Conservation (phyloP, 2,888 invertebrate species). For the Steinernema scapterisci region DNA sequence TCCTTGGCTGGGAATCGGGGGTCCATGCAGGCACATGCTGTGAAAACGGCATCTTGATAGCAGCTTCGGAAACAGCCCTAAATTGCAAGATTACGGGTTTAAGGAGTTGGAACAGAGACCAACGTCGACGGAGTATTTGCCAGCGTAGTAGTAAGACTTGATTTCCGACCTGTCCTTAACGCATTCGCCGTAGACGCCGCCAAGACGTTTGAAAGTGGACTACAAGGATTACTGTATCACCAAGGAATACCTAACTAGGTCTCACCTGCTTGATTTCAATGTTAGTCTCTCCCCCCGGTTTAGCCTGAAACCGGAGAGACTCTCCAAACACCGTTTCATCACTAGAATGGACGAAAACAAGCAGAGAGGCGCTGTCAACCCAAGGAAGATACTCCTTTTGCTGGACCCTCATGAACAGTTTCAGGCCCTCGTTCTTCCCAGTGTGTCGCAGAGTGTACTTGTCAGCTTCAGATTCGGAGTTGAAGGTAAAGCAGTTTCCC, state of each 20-base stretch:
- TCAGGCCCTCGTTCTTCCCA: conserved; percentile 35
- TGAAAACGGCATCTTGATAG: conserved; percentile 41
- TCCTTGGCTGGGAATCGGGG: conserved; percentile 38
- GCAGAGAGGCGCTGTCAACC: conserved; percentile 39
- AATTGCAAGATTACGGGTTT: neutral
- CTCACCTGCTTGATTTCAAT: conserved; percentile 26
- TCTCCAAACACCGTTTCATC: conserved; percentile 39
- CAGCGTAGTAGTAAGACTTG: conserved; percentile 43
- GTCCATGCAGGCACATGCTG: conserved; percentile 42
- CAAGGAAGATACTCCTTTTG: conserved; percentile 42
- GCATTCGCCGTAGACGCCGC: conserved; percentile 43
- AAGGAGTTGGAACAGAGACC: neutral
- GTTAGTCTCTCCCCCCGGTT: conserved; percentile 35
- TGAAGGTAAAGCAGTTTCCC: conserved; percentile 52
- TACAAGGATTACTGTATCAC: neutral
- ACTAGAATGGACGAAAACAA: conserved; percentile 37
- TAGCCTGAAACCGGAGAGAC: conserved; percentile 38
- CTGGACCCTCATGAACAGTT: conserved; percentile 39
- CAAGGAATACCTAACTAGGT: neutral
- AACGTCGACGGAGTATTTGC: conserved; percentile 42
- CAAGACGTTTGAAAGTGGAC: conserved; percentile 37
- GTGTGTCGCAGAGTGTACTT: neutral
- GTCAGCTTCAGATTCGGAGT: conserved; percentile 29
- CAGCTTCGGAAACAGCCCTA: conserved; percentile 43
- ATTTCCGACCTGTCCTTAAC: conserved; percentile 39